Base-by-base conservation (phyloP, 2,797 vertebrate species). In the Sparidentex hasta region DNA sequence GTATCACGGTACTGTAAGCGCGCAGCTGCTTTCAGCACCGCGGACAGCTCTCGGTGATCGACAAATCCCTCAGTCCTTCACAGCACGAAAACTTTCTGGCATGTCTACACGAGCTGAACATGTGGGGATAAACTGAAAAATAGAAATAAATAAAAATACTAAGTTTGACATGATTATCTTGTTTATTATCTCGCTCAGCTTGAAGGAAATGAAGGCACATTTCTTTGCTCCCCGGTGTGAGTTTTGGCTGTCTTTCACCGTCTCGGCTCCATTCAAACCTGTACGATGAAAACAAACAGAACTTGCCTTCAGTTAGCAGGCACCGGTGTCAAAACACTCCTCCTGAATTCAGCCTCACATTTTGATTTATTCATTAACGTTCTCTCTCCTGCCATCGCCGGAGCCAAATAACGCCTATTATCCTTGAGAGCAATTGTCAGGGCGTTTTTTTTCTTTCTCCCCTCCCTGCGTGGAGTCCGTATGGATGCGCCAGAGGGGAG, bases 401-500 rank as follows among this genome's bases (percentile, higher is more conserved):
- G 29, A 46, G 21, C 47, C 29, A 69, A 38, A 74, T 68, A 3
- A 50, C 51, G 33, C 17, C 51, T 43, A 9, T 63, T 3, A n/a
- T 64, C 20, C 25, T 21, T 14, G 23, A 58, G 64, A 41, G 52
- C 47, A n/a, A 77, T 27, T 58, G 71, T 71, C 3, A 12, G 44
- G 71, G 71, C 51, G 43, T 29, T 50, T 41, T 33, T 33, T 29
- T 29, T 29, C 5, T 29, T 29, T 38, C 38, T 38, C 59, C 55
- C 7, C 62, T 83, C 76, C 75, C 71, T 16, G 78, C 17, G 58
- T 46, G 56, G 33, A 59, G 68, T 76, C 78, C n/a, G 78, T 77
- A 8, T 75, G 81, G 77, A 78, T 87, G 85, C 85, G 82, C 87
- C 86, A 69, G 72, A 76, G 81, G 71, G 83, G 74, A 88, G 88